phyloP scores from a whole-genome alignment of 2,113 vertebrate species.

The Paradisaea rubra region DNA sequence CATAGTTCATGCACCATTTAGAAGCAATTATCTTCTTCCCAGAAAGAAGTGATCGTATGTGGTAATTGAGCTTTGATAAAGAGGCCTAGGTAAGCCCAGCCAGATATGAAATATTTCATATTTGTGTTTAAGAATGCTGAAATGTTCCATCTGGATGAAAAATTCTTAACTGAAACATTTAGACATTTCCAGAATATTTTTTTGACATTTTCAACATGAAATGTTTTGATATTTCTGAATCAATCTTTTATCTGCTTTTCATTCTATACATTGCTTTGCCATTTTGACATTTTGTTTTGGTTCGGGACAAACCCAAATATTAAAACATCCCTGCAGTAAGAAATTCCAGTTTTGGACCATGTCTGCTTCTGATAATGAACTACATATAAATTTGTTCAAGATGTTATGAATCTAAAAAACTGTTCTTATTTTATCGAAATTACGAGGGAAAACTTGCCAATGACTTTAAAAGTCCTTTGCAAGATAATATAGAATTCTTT shows the following conservation, averaged over 20 bases:
- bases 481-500: background rate
- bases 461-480: background rate
- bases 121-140: background rate
- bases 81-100: background rate
- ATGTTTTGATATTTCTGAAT: slow-evolving; percentile 25
- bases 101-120: background rate
- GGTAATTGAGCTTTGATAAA: background rate
- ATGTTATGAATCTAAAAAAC: background rate
- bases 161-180: background rate
- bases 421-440: background rate
- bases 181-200: background rate
- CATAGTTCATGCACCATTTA: background rate
- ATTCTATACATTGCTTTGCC: background rate
- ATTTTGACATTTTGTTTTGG: background rate
- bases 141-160: background rate
- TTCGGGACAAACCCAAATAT: background rate
- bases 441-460: background rate
- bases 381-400: background rate
- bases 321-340: background rate
- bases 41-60: background rate
- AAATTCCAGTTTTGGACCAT: background rate
- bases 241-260: background rate
- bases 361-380: slow-evolving; percentile 18
- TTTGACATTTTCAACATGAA: background rate
- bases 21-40: background rate